These are phyloP conservation scores for Gavialis gangeticus DNA, from an alignment of 2,113 vertebrate species.

Conservation along the genomic window DNA sequence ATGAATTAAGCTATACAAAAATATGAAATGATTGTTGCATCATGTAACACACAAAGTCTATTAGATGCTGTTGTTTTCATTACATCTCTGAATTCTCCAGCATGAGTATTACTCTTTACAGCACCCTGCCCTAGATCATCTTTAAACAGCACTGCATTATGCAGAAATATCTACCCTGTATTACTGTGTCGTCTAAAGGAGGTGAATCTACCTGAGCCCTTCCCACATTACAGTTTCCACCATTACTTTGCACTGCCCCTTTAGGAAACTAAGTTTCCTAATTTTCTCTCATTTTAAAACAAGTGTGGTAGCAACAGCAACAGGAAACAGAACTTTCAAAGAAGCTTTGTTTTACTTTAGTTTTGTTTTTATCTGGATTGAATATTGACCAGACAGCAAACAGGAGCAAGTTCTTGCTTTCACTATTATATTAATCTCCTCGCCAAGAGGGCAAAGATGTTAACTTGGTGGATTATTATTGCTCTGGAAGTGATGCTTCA, in stretches of 20 bases:
- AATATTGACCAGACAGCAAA: too few relatives aligned
- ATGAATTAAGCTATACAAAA: background rate
- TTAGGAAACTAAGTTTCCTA: background rate
- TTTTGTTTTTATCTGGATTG: too few relatives aligned
- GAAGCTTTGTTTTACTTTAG: too few relatives aligned
- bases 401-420: fast-evolving
- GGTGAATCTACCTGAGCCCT: background rate
- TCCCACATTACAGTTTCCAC: background rate
- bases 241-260: background rate
- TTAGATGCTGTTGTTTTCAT: background rate
- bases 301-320: too few relatives aligned
- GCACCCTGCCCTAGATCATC: too few relatives aligned
- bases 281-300: background rate
- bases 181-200: background rate
- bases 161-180: background rate
- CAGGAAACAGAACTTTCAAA: too few relatives aligned
- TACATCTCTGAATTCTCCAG: fast-evolving
- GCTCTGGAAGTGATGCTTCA: background rate
- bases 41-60: background rate
- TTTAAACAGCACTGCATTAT: too few relatives aligned
- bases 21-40: background rate
- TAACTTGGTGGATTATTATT: background rate
- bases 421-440: too few relatives aligned
- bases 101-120: background rate
- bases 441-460: too few relatives aligned